Evolutionary conservation across 2,888 invertebrate species (phyloP).

Genomic region (Spisula solida): DNA sequence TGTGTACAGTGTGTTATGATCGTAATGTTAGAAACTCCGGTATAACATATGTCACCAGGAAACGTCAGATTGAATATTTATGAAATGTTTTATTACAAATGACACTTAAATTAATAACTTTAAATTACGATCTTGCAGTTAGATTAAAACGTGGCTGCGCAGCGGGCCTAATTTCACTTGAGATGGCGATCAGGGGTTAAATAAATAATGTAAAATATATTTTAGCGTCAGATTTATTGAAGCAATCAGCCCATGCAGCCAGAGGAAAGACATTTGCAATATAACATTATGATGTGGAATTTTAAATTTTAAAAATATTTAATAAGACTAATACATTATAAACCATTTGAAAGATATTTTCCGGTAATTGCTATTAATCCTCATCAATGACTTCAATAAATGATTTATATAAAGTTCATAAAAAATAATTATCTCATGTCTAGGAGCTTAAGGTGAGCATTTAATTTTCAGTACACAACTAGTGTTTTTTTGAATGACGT

Average conservation of each 20-base stretch:
- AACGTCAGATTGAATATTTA: not conserved
- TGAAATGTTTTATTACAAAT: not conserved
- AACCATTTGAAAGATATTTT: too few species aligned
- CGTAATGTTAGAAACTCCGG: not conserved
- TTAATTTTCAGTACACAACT: too few species aligned
- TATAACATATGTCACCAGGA: not conserved
- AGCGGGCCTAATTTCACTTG: not conserved
- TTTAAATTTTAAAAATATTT: too few species aligned
- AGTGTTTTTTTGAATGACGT: too few species aligned
- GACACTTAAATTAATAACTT: not conserved
- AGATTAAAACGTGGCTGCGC: not conserved
- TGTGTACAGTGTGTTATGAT: not conserved
- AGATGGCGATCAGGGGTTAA: not conserved
- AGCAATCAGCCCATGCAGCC: not conserved
- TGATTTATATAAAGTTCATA: too few species aligned
- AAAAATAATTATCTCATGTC: too few species aligned
- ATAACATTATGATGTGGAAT: too few species aligned
- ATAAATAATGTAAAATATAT: not conserved
- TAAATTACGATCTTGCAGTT: not conserved
- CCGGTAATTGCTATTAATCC: too few species aligned
- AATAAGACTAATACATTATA: too few species aligned
- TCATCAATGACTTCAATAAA: too few species aligned
- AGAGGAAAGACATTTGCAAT: too few species aligned
- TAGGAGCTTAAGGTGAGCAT: too few species aligned
- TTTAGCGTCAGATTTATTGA: not conserved